phyloP scores from a whole-genome alignment of 2,113 vertebrate species.

The Scortum barcoo region DNA sequence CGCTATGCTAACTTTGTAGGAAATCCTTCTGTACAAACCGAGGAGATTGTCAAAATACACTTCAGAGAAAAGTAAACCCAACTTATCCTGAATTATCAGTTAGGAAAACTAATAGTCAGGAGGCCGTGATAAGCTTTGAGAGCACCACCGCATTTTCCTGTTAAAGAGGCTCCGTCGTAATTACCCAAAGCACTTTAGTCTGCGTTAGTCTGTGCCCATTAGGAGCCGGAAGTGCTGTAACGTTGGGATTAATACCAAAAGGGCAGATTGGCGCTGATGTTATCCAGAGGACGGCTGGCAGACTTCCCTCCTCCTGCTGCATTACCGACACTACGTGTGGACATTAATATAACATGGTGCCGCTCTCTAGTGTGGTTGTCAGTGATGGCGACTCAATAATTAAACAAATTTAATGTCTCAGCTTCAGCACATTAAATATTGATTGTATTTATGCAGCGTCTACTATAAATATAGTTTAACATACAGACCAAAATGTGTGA shows the following conservation, averaged over 20 bases:
- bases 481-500: no score
- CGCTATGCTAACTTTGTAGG: conserved; percentile 59
- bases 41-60: conserved; percentile 72
- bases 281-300: conserved; percentile 61
- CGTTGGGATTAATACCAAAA: conserved; percentile 53
- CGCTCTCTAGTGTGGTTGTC: not conserved
- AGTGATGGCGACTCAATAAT: not conserved
- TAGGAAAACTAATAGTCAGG: conserved; percentile 53
- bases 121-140: conserved; percentile 52
- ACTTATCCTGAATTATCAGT: conserved; percentile 72
- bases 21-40: conserved; percentile 61
- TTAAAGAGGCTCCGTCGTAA: conserved; percentile 36
- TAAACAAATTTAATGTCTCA: not conserved
- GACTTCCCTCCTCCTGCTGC: conserved; percentile 24
- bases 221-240: conserved; percentile 36
- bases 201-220: conserved; percentile 26
- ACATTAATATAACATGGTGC: not conserved
- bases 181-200: conserved; percentile 47
- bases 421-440: not conserved
- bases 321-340: not conserved
- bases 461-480: not conserved
- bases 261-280: conserved; percentile 59
- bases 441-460: not conserved
- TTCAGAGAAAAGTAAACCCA: conserved; percentile 74
- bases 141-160: conserved; percentile 14